These are phyloP conservation scores for Fistularia tabacaria DNA, from an alignment of 2,797 vertebrate species.

Conservation along the genomic window DNA sequence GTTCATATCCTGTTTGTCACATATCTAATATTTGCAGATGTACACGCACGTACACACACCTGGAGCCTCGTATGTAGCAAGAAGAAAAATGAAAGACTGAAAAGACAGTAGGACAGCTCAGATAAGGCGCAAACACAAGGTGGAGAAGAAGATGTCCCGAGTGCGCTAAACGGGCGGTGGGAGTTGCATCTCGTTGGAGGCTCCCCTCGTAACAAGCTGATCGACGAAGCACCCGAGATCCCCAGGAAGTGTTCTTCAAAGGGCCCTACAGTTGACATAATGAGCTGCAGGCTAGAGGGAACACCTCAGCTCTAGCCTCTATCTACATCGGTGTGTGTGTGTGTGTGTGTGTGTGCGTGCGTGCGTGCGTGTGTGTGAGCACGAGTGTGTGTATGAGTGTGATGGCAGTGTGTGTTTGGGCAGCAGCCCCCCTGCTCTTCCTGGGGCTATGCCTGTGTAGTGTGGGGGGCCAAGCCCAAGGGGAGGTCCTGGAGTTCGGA, in stretches of 20 bases:
- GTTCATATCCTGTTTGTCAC: slow-evolving; percentile 48
- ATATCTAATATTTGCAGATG: slow-evolving; percentile 49
- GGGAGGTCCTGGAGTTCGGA: slow-evolving; percentile 86
- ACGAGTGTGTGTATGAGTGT: slow-evolving; percentile 68
- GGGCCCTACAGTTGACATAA: slow-evolving; percentile 58
- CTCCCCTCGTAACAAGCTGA: slow-evolving; percentile 17
- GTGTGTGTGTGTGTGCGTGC: slow-evolving; percentile 60
- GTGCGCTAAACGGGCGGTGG: slow-evolving; percentile 37
- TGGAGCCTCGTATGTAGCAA: slow-evolving; percentile 47
- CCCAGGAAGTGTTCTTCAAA: slow-evolving; percentile 28
- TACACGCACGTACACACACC: slow-evolving; percentile 36
- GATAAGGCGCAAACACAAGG: slow-evolving; percentile 27
- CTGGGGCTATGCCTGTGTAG: slow-evolving; percentile 74
- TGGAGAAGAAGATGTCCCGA: slow-evolving; percentile 30
- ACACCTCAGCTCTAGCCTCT: slow-evolving; percentile 64
- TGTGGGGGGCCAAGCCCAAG: slow-evolving; percentile 69
- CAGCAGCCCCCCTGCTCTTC: slow-evolving; percentile 71
- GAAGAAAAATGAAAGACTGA: slow-evolving; percentile 55
- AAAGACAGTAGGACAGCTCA: slow-evolving; percentile 34
- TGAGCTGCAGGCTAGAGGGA: slow-evolving; percentile 64
- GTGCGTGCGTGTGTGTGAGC: slow-evolving; percentile 26
- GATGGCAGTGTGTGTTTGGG: slow-evolving; percentile 75
- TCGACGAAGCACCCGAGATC: slow-evolving; percentile 33
- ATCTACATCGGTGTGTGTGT: slow-evolving; percentile 52
- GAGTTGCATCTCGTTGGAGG: slow-evolving; percentile 25